Evolutionary conservation across 1,140 invertebrate genomes (phyloP), one percentile per base, ranked within the genome.

Genomic region (Papilio aristodemus): DNA sequence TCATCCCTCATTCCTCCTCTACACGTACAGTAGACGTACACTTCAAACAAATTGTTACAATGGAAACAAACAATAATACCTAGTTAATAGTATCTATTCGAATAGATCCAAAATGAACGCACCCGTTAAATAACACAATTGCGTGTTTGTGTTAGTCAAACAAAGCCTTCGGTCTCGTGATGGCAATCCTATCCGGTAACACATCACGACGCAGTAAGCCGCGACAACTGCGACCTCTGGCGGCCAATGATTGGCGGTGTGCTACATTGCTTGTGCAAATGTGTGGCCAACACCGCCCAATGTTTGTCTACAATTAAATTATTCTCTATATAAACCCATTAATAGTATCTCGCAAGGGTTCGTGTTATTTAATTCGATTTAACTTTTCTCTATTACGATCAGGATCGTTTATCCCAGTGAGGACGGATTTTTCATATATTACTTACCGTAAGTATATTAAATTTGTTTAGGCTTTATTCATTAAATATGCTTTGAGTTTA

Each of bases 131-230:
- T 50, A 22, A 25, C 46, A 19, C 43, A 46, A 46, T 54, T 54
- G 46, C n/a, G n/a, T 54, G 38, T 39, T 11, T 39, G n/a, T 50
- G 14, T 54, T 54, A 22, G 19, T 4, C 46, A 54, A 54, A 54
- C 46, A 54, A 54, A 54, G 46, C 46, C 27, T 2, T 32, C 27
- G 46, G 17, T 54, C 19, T 13, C 41, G 46, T 54, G 22, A 54
- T 54, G 46, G 22, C 46, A 54, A 54, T 54, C 10, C n/a, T 54
- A 54, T 25, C 19, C 46, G 46, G 19, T 6, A 13, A 46, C 14
- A 46, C 43, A 46, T 13, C 38, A 32, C 27, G 6, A 2, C 27
- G 27, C 27, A 32, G 27, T 32, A 32, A 32, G 6, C 27, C 27
- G 27, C 38, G 11, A 39, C 38, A 39, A 13, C 11, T 5, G 10